These are phyloP conservation scores for Caenorhabditis doughertyi DNA, from an alignment of 2,888 invertebrate species.

Conservation along the genomic window DNA sequence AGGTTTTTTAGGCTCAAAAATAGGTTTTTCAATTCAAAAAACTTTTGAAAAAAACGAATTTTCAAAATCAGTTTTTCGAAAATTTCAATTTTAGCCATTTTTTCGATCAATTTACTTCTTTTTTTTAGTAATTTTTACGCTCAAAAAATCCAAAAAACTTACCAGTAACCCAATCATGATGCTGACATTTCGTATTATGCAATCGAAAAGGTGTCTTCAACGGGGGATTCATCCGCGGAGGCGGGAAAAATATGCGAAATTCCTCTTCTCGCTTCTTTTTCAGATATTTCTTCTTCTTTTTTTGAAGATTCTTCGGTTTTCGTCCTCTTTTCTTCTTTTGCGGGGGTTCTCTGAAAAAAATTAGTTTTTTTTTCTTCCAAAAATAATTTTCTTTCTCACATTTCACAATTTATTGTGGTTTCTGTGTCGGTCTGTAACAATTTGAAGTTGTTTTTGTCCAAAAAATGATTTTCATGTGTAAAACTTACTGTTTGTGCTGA, in stretches of 20 bases:
- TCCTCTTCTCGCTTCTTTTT: slow-evolving; percentile 34
- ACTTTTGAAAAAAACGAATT: too few species aligned
- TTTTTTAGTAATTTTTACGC: neutral
- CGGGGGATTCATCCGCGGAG: slow-evolving; percentile 3
- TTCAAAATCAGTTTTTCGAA: too few species aligned
- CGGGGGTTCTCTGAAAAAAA: neutral
- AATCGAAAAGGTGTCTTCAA: slow-evolving; percentile 20
- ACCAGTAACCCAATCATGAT: slow-evolving; percentile 20
- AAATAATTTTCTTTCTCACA: slow-evolving; percentile 27
- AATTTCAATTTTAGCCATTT: neutral
- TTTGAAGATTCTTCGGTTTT: neutral
- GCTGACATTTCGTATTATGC: slow-evolving; percentile 39
- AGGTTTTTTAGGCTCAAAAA: slow-evolving; percentile 1
- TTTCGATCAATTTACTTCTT: neutral
- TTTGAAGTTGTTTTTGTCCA: neutral
- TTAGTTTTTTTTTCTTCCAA: neutral
- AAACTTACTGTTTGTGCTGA: slow-evolving; percentile 3
- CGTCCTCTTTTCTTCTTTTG: neutral
- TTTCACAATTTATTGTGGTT: neutral
- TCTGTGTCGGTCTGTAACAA: slow-evolving; percentile 13
- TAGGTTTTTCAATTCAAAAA: neutral
- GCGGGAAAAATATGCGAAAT: slow-evolving; percentile 44
- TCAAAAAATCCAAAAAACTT: slow-evolving; percentile 18
- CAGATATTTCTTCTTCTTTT: neutral
- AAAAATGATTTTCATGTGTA: neutral